Evolutionary conservation across 2,888 invertebrate species (phyloP), one percentile per base, ranked within the genome.

Genomic region (Epistrophe grossulariae): DNA sequence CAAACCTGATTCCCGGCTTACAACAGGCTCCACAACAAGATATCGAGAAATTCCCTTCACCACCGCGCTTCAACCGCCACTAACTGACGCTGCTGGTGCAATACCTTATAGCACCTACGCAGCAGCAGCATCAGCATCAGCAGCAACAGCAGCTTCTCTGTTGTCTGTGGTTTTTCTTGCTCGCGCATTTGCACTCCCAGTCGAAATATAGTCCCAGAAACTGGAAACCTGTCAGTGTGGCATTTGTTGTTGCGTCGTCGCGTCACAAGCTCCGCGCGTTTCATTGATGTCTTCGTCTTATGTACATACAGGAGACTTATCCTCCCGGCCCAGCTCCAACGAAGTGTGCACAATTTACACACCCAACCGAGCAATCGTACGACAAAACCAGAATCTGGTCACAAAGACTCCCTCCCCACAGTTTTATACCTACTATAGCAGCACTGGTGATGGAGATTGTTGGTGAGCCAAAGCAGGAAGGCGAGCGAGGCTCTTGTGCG

Each of bases 301-400:
- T n/a, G n/a, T n/a, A n/a, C n/a, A n/a, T 24, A 52, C n/a, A 15
- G 55, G 38, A 55, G 70, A 55, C 70, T 70, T 55, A 55, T 60
- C 73, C 38, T 60, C 73, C 38, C 57, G 17, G 59, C 50, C 52
- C 74, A 70, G 55, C 76, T 87, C 83, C 83, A 87, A 43, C 76
- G 62, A 79, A 83, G 83, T 87, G 83, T 87, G 79, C 79, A 87
- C 87, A 87, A 82, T 87, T 87, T 87, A 87, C 87, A 87, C 83
- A 85, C 78, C 73, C 78, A 85, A 76, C 60, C 74, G 76, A 76
- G 71, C 76, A 83, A 87, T 79, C 87, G 87, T 83, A 82, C 87
- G 87, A 87, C 87, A 83, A 76, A 87, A 83, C 87, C 87, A 83
- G 87, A 87, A 76, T 79, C 74, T 82, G 71, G 79, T 72, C 87